Percentiles rank a stretch among this genome's conserved stretches.
These are phyloP conservation scores for Drosophila pegasa DNA, from an alignment of 2,888 invertebrate genomes.

Conservation along the genomic window DNA sequence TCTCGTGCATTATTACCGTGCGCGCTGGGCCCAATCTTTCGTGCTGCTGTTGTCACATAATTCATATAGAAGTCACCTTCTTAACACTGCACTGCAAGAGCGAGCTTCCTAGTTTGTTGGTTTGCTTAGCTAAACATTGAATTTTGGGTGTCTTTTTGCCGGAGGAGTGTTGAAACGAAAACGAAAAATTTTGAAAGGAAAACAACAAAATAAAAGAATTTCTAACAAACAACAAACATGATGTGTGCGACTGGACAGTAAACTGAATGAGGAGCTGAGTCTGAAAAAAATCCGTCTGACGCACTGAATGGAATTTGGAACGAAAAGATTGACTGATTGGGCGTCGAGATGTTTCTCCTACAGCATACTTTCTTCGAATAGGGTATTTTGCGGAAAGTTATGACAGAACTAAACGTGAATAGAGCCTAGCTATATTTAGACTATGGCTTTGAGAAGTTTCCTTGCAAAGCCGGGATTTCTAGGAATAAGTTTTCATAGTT, in stretches of 20 bases:
- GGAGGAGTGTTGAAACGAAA: slow-evolving; percentile 64
- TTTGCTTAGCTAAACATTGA: slow-evolving; percentile 67
- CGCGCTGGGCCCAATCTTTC: slow-evolving; percentile 53
- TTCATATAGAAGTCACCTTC: slow-evolving; percentile 48
- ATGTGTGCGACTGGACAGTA: slow-evolving; percentile 56
- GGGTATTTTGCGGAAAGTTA: not conserved
- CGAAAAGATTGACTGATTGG: slow-evolving; percentile 3
- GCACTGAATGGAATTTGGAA: not conserved
- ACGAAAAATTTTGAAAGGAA: slow-evolving; percentile 65
- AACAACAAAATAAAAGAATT: slow-evolving; percentile 61
- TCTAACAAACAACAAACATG: slow-evolving; percentile 70
- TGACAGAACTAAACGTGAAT: not conserved
- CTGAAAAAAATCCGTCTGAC: not conserved
- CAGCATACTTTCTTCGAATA: not conserved
- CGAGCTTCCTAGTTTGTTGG: slow-evolving; percentile 33
- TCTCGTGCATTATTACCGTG: slow-evolving; percentile 44
- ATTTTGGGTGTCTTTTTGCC: slow-evolving; percentile 61
- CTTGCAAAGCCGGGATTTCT: not conserved
- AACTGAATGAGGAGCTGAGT: slow-evolving; percentile 47
- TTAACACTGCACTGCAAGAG: slow-evolving; percentile 46
- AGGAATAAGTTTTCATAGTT: not conserved
- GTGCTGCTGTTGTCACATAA: slow-evolving; percentile 64
- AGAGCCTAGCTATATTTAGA: not conserved
- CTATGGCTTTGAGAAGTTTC: not conserved
- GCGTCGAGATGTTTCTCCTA: not conserved